Evolutionary conservation across 2,113 vertebrate genomes (phyloP), one percentile per base, ranked within the genome.

Genomic region (Sinocyclocheilus anshuiensis): DNA sequence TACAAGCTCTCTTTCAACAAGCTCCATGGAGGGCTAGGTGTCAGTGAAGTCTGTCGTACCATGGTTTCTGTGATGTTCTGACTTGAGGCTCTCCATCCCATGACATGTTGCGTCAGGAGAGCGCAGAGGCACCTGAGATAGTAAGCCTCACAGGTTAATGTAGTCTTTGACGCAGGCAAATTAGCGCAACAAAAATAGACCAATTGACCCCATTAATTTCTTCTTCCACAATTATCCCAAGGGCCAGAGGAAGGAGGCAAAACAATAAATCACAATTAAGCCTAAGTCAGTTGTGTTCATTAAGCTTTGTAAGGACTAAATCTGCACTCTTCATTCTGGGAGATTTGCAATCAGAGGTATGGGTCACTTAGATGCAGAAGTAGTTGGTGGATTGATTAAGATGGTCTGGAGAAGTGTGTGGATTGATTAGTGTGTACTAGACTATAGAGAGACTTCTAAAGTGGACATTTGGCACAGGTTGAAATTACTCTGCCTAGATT

Each of bases 251-350:
- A 33, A 81, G 77, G 71, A 82, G 6, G 67, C 57, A 18, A 75
- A 83, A 90, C 84, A 63, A 90, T 90, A 89, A 87, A 90, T 90
- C 89, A 89, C 85, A 81, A 90, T 89, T 91, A 90, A 86, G 87
- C 20, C 72, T 48, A 55, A 91, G 85, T 87, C 86, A 87, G 67
- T 71, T 84, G 59, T 69, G 83, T 89, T 88, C 87, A 83, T 89
- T 77, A 89, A 82, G 71, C 80, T 63, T 80, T 48, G 4, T 20
- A 61, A 84, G 88, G 81, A 75, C 63, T 45, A n/a, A 67, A 69
- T 63, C 26, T 33, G 89, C 71, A 55, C 78, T 20, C 26, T 55
- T 79, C 77, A 59, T 87, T 86, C 9, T 48, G 77, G 57, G 74
- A 84, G 77, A 84, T 86, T 72, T 67, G 77, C 29, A 84, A 76